phyloP scores from a whole-genome alignment of 2,888 invertebrate species.

The Lithophane semibrunnea region DNA sequence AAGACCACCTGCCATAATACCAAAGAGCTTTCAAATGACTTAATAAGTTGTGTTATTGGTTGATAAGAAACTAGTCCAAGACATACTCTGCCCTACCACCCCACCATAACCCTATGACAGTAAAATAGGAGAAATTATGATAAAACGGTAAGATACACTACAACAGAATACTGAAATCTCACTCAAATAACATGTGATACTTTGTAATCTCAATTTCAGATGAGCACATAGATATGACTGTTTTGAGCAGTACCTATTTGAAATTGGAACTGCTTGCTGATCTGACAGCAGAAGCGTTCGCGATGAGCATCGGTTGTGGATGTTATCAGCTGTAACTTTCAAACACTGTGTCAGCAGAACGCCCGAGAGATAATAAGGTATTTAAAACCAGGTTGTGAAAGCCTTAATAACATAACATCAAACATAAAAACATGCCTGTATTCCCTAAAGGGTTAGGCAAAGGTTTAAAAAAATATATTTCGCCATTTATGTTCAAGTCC shows the following conservation, averaged over 20 bases:
- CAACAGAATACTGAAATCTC: neutral
- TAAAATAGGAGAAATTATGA: neutral
- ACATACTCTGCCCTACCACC: neutral
- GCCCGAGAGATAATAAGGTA: neutral
- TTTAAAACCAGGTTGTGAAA: neutral
- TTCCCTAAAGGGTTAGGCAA: neutral
- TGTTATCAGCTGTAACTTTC: neutral
- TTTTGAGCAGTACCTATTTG: neutral
- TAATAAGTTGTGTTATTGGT: too few species aligned
- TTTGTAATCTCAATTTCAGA: neutral
- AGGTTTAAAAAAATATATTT: neutral
- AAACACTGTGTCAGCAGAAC: neutral
- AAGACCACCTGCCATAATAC: too few species aligned
- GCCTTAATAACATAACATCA: neutral
- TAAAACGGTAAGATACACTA: neutral
- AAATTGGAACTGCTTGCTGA: neutral
- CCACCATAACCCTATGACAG: neutral
- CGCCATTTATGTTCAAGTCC: neutral
- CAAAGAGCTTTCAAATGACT: neutral
- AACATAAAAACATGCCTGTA: neutral
- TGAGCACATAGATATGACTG: neutral
- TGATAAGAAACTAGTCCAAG: neutral
- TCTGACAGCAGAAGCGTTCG: neutral
- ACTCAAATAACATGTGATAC: neutral
- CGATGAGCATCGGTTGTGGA: neutral